phyloP scores from a whole-genome alignment of 2,888 invertebrate species.

The Oscheius sp. region DNA sequence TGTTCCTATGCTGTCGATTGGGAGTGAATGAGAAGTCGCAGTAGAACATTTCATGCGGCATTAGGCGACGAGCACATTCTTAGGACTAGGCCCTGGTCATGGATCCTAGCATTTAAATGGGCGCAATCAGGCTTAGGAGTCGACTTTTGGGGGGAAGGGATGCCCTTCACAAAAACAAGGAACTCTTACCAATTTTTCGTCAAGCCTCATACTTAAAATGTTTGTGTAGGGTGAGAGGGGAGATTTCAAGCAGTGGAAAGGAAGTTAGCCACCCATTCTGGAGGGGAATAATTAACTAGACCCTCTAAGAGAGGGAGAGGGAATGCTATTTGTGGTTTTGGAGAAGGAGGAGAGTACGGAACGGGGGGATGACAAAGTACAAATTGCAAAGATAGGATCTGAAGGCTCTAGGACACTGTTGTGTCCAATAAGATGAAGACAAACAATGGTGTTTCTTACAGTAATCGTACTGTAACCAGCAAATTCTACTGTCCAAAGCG shows the following conservation, averaged over 20 bases:
- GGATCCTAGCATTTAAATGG: slow-evolving; percentile 7
- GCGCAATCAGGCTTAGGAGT: slow-evolving; percentile 9
- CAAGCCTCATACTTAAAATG: neutral
- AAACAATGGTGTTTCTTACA: no score
- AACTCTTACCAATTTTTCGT: slow-evolving; percentile 12
- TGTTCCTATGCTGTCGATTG: slow-evolving; percentile 9
- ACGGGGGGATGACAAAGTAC: no score
- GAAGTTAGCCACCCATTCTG: slow-evolving; percentile 23
- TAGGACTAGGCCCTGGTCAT: neutral
- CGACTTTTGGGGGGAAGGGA: neutral
- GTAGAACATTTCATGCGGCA: slow-evolving; percentile 33
- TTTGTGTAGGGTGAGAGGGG: neutral
- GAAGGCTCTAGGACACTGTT: no score
- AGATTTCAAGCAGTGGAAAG: neutral
- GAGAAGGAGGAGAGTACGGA: no score
- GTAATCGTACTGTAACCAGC: no score
- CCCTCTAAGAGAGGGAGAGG: neutral
- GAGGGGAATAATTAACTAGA: slow-evolving; percentile 23
- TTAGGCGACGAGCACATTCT: slow-evolving; percentile 14
- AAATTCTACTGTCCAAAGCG: no score
- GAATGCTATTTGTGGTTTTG: no score
- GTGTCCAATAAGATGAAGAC: no score
- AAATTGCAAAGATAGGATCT: no score
- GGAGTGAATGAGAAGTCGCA: slow-evolving; percentile 17
- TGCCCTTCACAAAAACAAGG: neutral